These are phyloP conservation scores for Ashinkailepas kermadecensis DNA, from an alignment of 2,888 invertebrate genomes.

Conservation along the genomic window DNA sequence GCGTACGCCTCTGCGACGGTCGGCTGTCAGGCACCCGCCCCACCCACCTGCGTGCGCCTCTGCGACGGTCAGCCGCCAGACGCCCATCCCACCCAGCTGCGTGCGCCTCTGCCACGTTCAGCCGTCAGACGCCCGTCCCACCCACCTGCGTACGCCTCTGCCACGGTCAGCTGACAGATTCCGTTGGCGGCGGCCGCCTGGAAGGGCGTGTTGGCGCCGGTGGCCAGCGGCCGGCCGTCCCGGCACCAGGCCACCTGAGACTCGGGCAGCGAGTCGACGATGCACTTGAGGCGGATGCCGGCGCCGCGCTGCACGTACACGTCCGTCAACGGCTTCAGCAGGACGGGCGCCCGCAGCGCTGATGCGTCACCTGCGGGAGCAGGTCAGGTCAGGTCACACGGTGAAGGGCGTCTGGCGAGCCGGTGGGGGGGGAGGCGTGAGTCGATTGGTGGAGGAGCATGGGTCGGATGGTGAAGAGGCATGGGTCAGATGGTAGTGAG, in stretches of 20 bases:
- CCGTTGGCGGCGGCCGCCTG: not conserved
- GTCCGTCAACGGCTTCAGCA: not conserved
- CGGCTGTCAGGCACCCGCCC: too few species aligned
- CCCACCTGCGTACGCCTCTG: constrained; percentile 3
- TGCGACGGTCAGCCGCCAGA: too few species aligned
- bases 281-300: not conserved
- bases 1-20: too few species aligned
- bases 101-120: not conserved
- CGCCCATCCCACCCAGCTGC: not conserved
- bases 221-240: not conserved
- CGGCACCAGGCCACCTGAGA: not conserved
- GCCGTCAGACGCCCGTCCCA: too few species aligned
- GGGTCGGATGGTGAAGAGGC: too few species aligned
- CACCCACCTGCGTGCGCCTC: too few species aligned
- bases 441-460: too few species aligned
- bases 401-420: too few species aligned
- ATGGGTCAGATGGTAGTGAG: too few species aligned
- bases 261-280: not conserved
- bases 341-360: not conserved
- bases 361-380: not conserved
- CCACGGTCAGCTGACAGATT: not conserved
- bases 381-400: not conserved
- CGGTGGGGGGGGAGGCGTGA: too few species aligned
- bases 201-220: not conserved
- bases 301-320: not conserved